Base-by-base conservation (phyloP, 1,140 invertebrate genomes). In the Conopomorpha cramerella region DNA sequence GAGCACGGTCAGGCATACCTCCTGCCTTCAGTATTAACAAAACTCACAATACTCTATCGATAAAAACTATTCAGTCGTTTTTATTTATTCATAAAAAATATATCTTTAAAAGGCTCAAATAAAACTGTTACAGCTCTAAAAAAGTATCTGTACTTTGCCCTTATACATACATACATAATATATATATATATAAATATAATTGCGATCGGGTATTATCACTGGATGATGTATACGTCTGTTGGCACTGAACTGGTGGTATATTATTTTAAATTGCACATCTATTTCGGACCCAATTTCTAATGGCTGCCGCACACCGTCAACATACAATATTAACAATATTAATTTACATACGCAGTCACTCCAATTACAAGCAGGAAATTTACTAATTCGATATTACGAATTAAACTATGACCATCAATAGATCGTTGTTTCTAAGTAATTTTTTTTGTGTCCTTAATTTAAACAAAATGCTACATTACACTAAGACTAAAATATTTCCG, bases 81-180 rank as follows among this genome's bases (percentile, higher is more conserved):
- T 76, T 72, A 67, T 72, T 70, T 71, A 72, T 66, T 53, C 63
- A 72, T 72, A 71, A 76, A n/a, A 72, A 71, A 72, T 72, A 76
- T 71, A 76, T 72, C 59, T 72, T 72, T 70, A 71, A 65, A 72
- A 72, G 67, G 67, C 67, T 72, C 64, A 66, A 74, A 70, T 62
- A 61, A 71, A 71, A 62, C 54, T 55, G 62, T 60, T 59, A 53
- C 54, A 66, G 54, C 36, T 43, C 33, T 43, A 39, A 36, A 39
- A 39, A 30, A 27, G 32, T 34, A 3, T 34, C 19, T 34, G n/a
- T n/a, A n/a, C n/a, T 23, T 34, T 23, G n/a, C 4, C 18, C 19
- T 34, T 34, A 23, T 23, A n/a, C n/a, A n/a, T n/a, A n/a, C n/a
- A n/a, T n/a, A n/a, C n/a, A n/a, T n/a, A n/a, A n/a, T n/a, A n/a